Conservation (phyloP, 2,113 vertebrate genomes). For the Colossoma macropomum region DNA sequence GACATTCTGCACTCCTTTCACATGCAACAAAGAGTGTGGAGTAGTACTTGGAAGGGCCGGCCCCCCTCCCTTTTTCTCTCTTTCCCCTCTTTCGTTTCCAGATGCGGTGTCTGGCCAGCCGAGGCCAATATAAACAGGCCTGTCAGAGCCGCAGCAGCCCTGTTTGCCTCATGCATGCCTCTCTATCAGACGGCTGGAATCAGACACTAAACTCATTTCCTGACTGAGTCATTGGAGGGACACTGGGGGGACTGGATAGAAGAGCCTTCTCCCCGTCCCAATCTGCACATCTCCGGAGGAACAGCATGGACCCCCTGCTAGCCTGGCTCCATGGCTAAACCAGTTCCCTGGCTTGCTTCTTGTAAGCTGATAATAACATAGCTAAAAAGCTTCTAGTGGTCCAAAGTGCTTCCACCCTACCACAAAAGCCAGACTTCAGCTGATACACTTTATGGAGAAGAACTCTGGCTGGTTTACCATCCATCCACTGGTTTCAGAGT, state of each 20-base stretch:
- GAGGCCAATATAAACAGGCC: slow-evolving; percentile 64
- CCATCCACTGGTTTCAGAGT: slow-evolving; percentile 13
- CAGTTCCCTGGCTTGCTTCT: neutral
- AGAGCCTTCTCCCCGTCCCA: neutral
- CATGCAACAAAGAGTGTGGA: slow-evolving; percentile 50
- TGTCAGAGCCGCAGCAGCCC: slow-evolving; percentile 39
- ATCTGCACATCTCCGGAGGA: slow-evolving; percentile 19
- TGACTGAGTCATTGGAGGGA: slow-evolving; percentile 58
- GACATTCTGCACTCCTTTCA: neutral
- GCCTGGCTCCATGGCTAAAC: neutral
- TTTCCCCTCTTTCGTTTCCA: slow-evolving; percentile 55
- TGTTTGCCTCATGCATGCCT: slow-evolving; percentile 54
- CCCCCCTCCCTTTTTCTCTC: neutral
- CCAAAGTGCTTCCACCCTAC: slow-evolving; percentile 5
- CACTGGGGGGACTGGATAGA: slow-evolving; percentile 28
- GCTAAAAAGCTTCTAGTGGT: neutral
- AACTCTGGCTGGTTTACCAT: slow-evolving; percentile 16
- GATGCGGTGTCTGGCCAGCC: slow-evolving; percentile 59
- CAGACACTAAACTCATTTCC: slow-evolving; percentile 66
- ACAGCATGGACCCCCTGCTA: slow-evolving; percentile 6
- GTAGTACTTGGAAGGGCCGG: slow-evolving; percentile 52
- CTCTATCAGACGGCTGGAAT: slow-evolving; percentile 58
- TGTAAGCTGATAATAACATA: slow-evolving; percentile 37
- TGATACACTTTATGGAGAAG: slow-evolving; percentile 7
- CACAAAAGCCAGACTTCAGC: slow-evolving; percentile 4